Percentiles rank a stretch among this genome's conserved stretches.
These are phyloP conservation scores for Picus viridis DNA, from an alignment of 2,797 vertebrate genomes.

Conservation along the genomic window DNA sequence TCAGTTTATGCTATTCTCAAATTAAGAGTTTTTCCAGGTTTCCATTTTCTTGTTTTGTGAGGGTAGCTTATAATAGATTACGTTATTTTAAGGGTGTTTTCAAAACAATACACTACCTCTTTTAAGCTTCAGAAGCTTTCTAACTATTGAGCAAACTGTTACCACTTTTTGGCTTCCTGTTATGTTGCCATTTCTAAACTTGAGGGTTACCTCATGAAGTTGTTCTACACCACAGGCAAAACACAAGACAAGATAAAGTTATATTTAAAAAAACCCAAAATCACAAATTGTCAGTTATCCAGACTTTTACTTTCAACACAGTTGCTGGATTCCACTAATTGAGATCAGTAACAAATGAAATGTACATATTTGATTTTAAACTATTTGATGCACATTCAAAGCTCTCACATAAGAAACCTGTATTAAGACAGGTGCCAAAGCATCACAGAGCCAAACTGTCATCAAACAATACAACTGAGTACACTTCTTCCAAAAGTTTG, in stretches of 20 bases:
- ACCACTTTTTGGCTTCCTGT: constrained; percentile 48
- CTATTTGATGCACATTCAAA: not conserved
- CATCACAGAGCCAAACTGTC: not conserved
- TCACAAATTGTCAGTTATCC: not conserved
- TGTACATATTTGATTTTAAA: not conserved
- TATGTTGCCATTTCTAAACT: constrained; percentile 2
- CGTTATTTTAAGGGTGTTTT: not conserved
- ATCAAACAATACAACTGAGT: not conserved
- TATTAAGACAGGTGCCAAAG: not conserved
- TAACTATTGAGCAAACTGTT: constrained; percentile 31
- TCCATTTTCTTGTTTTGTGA: not conserved
- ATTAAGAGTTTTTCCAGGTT: not conserved
- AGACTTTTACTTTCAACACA: not conserved
- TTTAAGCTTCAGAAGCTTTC: not conserved
- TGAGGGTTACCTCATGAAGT: not conserved
- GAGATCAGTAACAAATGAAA: not conserved
- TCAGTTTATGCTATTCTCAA: not conserved
- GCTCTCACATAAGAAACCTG: not conserved
- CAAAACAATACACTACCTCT: not conserved
- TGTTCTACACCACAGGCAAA: not conserved
- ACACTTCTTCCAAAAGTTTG: rapidly evolving
- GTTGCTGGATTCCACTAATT: not conserved
- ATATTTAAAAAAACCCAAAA: not conserved
- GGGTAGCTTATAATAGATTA: not conserved
- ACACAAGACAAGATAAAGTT: not conserved